phyloP scores from a whole-genome alignment of 2,113 vertebrate species.

The Phoenicopterus ruber region DNA sequence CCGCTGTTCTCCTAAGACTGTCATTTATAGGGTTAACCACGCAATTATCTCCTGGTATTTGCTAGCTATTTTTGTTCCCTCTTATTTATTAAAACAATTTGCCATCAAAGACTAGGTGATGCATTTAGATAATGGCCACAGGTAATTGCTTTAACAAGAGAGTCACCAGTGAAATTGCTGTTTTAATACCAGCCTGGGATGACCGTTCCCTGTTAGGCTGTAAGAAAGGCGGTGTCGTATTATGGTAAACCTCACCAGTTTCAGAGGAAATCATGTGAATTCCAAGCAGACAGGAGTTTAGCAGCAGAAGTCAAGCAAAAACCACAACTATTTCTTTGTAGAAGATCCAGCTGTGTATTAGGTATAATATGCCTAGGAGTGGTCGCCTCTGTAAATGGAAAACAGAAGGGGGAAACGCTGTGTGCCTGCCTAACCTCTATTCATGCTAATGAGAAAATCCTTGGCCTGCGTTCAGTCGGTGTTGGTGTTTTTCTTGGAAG shows the following conservation, averaged over 20 bases:
- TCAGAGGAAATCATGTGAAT: slow-evolving; percentile 67
- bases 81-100: slow-evolving; percentile 49
- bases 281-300: slow-evolving; percentile 55
- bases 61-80: not conserved
- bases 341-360: slow-evolving; percentile 39
- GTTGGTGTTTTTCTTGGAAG: slow-evolving; percentile 51
- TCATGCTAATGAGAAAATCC: slow-evolving; percentile 40
- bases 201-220: slow-evolving; percentile 40
- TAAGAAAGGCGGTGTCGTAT: slow-evolving; percentile 43
- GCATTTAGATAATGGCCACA: slow-evolving; percentile 12
- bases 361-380: slow-evolving; percentile 39
- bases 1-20: not conserved
- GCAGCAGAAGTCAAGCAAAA: slow-evolving; percentile 20
- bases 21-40: slow-evolving; percentile 4
- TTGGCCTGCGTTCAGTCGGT: slow-evolving; percentile 47
- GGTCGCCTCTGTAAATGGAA: slow-evolving; percentile 58
- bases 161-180: not conserved
- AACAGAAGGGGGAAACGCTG: slow-evolving; percentile 20
- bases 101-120: slow-evolving; percentile 1
- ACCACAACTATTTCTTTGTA: slow-evolving; percentile 74
- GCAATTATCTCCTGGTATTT: not conserved
- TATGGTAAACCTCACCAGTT: slow-evolving; percentile 61
- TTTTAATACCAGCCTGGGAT: slow-evolving; percentile 36
- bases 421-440: slow-evolving; percentile 44
- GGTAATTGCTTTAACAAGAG: slow-evolving; percentile 26